Evolutionary conservation across 2,888 invertebrate species (phyloP).

Genomic region (Heliconius cydno): DNA sequence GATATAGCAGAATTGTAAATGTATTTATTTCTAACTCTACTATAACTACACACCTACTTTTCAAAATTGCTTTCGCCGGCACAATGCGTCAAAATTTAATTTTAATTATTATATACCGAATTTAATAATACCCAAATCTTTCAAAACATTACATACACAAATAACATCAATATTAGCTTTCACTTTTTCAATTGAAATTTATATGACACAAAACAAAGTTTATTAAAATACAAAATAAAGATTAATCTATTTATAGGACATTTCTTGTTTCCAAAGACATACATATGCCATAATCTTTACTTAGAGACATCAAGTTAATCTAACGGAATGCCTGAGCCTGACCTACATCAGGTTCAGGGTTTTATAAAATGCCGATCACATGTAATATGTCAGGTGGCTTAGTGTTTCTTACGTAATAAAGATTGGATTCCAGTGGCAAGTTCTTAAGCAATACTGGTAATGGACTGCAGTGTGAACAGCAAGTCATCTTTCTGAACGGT

Average conservation of each 20-base stretch:
- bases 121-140: neutral
- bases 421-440: conserved; percentile 39
- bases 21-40: neutral
- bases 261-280: conserved; percentile 31
- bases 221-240: neutral
- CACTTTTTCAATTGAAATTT: conserved; percentile 1
- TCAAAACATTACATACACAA: neutral
- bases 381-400: conserved; percentile 40
- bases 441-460: conserved; percentile 39
- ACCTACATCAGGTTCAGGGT: conserved; percentile 54
- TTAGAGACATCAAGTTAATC: conserved; percentile 37
- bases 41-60: neutral
- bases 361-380: conserved; percentile 43
- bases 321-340: conserved; percentile 53
- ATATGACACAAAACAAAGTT: neutral
- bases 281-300: conserved; percentile 35
- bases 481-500: conserved; percentile 69
- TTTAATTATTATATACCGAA: neutral
- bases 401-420: conserved; percentile 43
- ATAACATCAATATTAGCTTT: neutral
- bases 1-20: neutral
- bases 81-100: neutral
- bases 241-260: neutral
- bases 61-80: neutral
- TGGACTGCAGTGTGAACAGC: conserved; percentile 50